phyloP scores from a whole-genome alignment of 2,113 vertebrate genomes.

The Galbula dea region DNA sequence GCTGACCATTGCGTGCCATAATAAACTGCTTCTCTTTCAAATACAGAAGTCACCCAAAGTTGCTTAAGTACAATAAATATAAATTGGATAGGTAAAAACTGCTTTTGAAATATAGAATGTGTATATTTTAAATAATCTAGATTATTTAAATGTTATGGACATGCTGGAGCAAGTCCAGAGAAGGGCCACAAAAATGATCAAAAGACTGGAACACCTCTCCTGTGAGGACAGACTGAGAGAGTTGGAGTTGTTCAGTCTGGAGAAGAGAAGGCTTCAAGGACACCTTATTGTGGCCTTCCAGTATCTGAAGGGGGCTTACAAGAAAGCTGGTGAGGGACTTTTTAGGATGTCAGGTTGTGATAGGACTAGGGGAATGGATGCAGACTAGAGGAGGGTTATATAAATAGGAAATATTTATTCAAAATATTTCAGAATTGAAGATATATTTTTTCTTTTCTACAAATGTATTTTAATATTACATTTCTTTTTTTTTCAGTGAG shows the following conservation, averaged over 20 bases:
- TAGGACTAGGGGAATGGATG: too few relatives aligned
- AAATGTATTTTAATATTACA: neutral
- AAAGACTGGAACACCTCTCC: too few relatives aligned
- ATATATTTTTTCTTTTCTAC: neutral
- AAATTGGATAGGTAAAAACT: neutral
- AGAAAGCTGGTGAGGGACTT: too few relatives aligned
- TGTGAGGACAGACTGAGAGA: too few relatives aligned
- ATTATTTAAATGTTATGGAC: neutral
- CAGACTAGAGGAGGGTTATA: too few relatives aligned
- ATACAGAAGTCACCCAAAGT: neutral
- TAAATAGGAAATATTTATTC: neutral
- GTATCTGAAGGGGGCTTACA: too few relatives aligned
- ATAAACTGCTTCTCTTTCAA: neutral
- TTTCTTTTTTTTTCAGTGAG: neutral
- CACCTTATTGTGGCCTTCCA: too few relatives aligned
- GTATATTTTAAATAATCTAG: neutral
- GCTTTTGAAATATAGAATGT: neutral
- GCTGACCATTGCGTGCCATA: neutral
- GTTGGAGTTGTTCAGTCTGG: too few relatives aligned
- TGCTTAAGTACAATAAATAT: neutral
- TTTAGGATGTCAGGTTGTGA: too few relatives aligned
- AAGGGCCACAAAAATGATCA: too few relatives aligned
- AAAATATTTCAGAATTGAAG: slow-evolving; percentile 13
- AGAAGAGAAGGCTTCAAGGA: too few relatives aligned
- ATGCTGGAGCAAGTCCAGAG: too few relatives aligned